phyloP scores from a whole-genome alignment of 2,888 invertebrate genomes.

The Orthosia cruda region DNA sequence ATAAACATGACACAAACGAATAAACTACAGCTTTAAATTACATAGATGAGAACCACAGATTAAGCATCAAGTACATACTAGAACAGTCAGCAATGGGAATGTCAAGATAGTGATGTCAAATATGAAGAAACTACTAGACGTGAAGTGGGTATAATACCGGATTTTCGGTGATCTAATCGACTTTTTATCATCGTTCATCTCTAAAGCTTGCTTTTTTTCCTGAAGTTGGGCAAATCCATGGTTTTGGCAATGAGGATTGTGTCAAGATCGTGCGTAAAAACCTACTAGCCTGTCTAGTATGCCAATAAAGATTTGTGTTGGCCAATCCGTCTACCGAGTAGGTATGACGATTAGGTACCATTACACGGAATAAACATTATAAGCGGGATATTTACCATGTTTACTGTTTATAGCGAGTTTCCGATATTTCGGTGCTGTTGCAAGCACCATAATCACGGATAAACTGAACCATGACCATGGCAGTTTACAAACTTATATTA shows the following conservation, averaged over 20 bases:
- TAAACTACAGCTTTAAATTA: constrained; percentile 4
- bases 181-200: constrained; percentile 32
- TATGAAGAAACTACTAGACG: neutral
- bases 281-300: neutral
- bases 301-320: neutral
- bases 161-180: constrained; percentile 36
- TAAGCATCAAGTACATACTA: neutral
- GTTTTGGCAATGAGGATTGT: neutral
- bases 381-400: too few relatives aligned
- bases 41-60: constrained; percentile 21
- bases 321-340: neutral
- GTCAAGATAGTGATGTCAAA: neutral
- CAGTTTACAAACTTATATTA: too few relatives aligned
- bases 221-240: neutral
- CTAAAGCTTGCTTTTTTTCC: constrained; percentile 9
- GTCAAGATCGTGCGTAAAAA: neutral
- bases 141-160: neutral
- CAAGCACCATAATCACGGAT: too few relatives aligned
- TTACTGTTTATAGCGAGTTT: too few relatives aligned
- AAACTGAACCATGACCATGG: too few relatives aligned
- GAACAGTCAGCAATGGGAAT: neutral
- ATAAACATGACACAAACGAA: constrained; percentile 19
- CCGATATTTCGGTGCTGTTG: too few relatives aligned
- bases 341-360: too few relatives aligned
- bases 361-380: too few relatives aligned